Base-by-base conservation (phyloP, 2,888 invertebrate species). In the Perithous albicinctus region DNA sequence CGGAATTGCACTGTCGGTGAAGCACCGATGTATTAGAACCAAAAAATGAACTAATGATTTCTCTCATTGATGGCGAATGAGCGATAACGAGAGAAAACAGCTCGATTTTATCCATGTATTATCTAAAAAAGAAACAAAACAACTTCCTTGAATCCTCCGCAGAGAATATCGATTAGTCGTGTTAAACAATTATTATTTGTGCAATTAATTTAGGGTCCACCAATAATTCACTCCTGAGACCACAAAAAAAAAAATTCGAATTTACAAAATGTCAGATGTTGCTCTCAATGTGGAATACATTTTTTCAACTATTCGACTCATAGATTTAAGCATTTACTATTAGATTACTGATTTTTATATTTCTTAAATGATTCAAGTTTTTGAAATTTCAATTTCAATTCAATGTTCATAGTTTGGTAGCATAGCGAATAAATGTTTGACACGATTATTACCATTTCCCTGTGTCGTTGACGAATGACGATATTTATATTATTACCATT, bases 401-500 rank as follows among this genome's bases (percentile, higher is more conserved):
- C 5, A 29, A 29, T 2, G 3, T 32, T 2, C 0, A 3, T 1
- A n/a, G n/a, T 56, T n/a, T 1, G 20, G 1, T 32, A 6, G 56
- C 6, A 29, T 20, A 29, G 32, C 18, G 7, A 15, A 35, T 15
- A 18, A 35, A 15, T 59, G 2, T 20, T 51, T 20, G 23, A 1
- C 48, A 23, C 48, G 8, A 51, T 10, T 2, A 20, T 6, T 23
- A 20, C 48, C 6, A 7, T 51, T 51, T 51, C n/a, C 18, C 56
- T 59, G 56, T 59, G 32, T 81, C 78, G 81, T 78, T 69, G 20
- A 74, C 73, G 63, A 81, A 63, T 61, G 61, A 64, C 46, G 54
- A 78, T 70, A 81, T 78, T 81, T 48, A 70, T 78, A 74, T 78
- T 75, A 75, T 74, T 78, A 78, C 51, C 48, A 70, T 74, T 54